These are phyloP conservation scores for Rhabdophis nuchalis DNA, from an alignment of 2,797 vertebrate genomes.

Conservation along the genomic window DNA sequence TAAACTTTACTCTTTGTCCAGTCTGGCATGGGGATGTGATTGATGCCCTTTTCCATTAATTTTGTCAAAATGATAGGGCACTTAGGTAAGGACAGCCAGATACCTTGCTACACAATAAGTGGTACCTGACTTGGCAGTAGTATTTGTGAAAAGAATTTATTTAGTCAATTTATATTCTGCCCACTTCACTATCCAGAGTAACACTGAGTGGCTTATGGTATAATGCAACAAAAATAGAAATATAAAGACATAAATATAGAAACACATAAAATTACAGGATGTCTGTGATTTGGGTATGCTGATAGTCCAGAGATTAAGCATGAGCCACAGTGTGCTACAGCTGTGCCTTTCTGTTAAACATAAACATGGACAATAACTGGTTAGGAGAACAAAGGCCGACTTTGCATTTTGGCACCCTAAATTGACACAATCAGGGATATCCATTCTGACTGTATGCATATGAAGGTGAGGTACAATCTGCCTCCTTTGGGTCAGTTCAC, in stretches of 20 bases:
- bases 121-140: background rate
- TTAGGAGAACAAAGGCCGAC: background rate
- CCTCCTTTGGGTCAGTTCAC: background rate
- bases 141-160: background rate
- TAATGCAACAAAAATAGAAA: background rate
- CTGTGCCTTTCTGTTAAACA: background rate
- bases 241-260: background rate
- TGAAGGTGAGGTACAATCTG: background rate
- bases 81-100: background rate
- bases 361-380: background rate
- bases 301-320: background rate
- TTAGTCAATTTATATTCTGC: background rate
- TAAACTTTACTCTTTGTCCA: background rate
- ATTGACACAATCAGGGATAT: background rate
- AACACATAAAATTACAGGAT: background rate
- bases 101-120: background rate
- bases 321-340: background rate
- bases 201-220: background rate
- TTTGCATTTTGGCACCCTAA: too few species aligned
- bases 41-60: constrained; percentile 18
- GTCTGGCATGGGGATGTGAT: background rate
- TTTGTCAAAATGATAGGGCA: background rate
- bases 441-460: background rate
- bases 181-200: background rate
- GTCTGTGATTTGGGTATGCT: background rate